Evolutionary conservation across 2,113 vertebrate genomes (phyloP).

Genomic region (Hymenochirus boettgeri): DNA sequence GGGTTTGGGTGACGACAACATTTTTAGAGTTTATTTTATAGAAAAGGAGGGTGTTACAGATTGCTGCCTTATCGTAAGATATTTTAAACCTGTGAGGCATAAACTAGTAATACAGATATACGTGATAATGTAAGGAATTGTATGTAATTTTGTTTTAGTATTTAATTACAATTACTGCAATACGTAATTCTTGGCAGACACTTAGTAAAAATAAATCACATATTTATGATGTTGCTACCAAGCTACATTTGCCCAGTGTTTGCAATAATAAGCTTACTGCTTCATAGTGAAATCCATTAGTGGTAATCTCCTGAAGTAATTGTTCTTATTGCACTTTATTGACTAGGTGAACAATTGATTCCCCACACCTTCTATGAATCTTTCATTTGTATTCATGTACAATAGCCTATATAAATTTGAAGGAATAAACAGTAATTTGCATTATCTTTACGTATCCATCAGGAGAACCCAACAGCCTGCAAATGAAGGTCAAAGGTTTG

Average conservation of each 20-base stretch:
- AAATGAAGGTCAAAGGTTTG: constrained; percentile 88
- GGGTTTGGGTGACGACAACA: too few species aligned
- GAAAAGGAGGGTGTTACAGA: too few species aligned
- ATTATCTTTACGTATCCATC: constrained; percentile 91
- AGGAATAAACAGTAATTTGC: constrained; percentile 84
- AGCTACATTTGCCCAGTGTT: constrained; percentile 11
- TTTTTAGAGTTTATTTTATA: too few species aligned
- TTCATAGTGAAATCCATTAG: constrained; percentile 72
- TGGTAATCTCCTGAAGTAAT: constrained; percentile 69
- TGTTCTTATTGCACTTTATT: constrained; percentile 71
- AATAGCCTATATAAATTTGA: constrained; percentile 92
- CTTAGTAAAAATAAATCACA: constrained; percentile 46
- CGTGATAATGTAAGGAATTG: too few species aligned
- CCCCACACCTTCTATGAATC: constrained; percentile 89
- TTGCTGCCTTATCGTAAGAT: too few species aligned
- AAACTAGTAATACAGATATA: too few species aligned
- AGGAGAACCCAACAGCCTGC: constrained; percentile 72
- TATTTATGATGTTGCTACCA: constrained; percentile 11
- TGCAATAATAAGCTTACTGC: constrained; percentile 60
- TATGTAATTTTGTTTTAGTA: too few species aligned
- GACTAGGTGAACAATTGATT: constrained; percentile 78
- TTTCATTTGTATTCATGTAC: constrained; percentile 98
- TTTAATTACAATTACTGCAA: too few species aligned
- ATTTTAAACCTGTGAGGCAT: too few species aligned
- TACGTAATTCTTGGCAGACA: constrained; percentile 5